Evolutionary conservation across 2,797 vertebrate genomes (phyloP).

Genomic region (Pseudotriccus pelzelni): DNA sequence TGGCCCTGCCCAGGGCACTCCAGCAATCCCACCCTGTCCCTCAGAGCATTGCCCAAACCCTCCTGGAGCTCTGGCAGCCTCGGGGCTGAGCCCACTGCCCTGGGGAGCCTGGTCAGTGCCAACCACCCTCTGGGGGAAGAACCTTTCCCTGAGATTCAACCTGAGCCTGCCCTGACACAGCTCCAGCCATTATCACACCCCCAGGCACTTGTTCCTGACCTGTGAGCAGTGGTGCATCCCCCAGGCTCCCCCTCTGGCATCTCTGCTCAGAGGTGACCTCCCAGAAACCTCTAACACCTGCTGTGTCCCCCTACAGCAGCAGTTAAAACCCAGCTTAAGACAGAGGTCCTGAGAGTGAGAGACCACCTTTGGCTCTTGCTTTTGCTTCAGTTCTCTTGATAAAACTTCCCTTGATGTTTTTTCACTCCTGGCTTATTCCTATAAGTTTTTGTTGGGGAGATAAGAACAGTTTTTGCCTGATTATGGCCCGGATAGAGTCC

Average conservation of each 20-base stretch:
- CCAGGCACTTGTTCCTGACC: neutral
- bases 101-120: neutral
- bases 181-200: neutral
- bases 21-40: neutral
- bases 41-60: accelerated
- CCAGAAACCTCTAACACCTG: neutral
- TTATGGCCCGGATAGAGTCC: neutral
- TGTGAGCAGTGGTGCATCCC: neutral
- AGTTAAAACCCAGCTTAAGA: neutral
- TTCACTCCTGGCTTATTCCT: neutral
- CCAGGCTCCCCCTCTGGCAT: neutral
- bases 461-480: neutral
- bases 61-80: neutral
- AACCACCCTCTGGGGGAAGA: neutral
- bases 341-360: neutral
- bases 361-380: neutral
- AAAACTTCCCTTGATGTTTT: neutral
- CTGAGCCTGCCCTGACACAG: neutral
- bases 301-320: neutral
- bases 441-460: neutral
- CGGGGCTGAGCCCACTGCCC: neutral
- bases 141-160: accelerated
- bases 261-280: neutral
- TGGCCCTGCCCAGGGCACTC: neutral
- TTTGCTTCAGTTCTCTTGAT: neutral